Percentiles rank a stretch among this genome's conserved stretches.
phyloP scores from a whole-genome alignment of 2,888 invertebrate genomes.

The Cinara cedri region DNA sequence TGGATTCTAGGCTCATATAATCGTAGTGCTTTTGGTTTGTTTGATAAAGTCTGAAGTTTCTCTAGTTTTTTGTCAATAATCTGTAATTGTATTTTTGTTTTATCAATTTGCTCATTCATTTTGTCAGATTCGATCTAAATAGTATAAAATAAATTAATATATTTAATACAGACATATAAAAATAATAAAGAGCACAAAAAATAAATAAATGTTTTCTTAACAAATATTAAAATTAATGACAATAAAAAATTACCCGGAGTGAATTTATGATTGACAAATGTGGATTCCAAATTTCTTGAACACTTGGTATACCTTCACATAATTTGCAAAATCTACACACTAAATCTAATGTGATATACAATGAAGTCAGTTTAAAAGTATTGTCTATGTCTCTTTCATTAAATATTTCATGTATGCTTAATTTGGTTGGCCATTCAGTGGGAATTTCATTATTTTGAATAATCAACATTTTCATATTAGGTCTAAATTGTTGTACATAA shows the following conservation, averaged over 20 bases:
- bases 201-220: background rate
- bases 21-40: constrained; percentile 80
- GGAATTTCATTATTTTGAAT: background rate
- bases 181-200: background rate
- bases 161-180: background rate
- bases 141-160: background rate
- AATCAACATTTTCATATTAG: constrained; percentile 32
- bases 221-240: constrained; percentile 1
- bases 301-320: constrained; percentile 40
- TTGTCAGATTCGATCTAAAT: constrained; percentile 63
- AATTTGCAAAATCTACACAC: constrained; percentile 36
- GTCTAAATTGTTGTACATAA: constrained; percentile 44
- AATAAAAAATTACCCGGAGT: constrained; percentile 33
- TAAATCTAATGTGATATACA: constrained; percentile 47
- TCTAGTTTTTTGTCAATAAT: constrained; percentile 68
- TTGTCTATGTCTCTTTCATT: constrained; percentile 63
- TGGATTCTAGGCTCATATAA: constrained; percentile 87
- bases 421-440: constrained; percentile 26
- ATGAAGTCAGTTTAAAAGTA: constrained; percentile 44
- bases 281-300: constrained; percentile 46
- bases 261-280: constrained; percentile 42
- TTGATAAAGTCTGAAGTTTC: constrained; percentile 69
- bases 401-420: constrained; percentile 45
- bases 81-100: constrained; percentile 63
- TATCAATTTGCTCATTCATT: constrained; percentile 60